A percentile compares a stretch with the other conserved stretches of the same genome.
phyloP scores from a whole-genome alignment of 2,888 invertebrate species.

The Papilio elwesi region DNA sequence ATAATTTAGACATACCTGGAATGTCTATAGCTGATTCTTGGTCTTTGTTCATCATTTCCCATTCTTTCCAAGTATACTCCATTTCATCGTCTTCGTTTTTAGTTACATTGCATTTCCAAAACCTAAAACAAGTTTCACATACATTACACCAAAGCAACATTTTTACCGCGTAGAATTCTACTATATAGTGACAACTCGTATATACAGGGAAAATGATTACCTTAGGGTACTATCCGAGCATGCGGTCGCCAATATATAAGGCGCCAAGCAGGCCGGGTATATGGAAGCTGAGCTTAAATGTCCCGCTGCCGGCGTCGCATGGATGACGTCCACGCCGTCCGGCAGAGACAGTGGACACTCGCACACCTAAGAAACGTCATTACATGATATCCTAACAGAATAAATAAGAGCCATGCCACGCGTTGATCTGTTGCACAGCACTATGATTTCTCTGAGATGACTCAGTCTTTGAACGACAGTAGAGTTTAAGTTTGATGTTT shows the following conservation, averaged over 20 bases:
- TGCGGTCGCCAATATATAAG: conserved; percentile 97
- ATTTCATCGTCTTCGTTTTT: conserved; percentile 78
- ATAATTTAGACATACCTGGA: conserved; percentile 81
- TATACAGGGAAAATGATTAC: conserved; percentile 55
- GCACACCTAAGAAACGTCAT: conserved; percentile 84
- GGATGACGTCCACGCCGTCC: conserved; percentile 95
- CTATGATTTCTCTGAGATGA: too few relatives aligned
- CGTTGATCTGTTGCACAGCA: too few relatives aligned
- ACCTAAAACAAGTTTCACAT: conserved; percentile 74
- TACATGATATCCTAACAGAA: background rate
- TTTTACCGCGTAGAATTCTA: background rate
- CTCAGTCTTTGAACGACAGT: too few relatives aligned
- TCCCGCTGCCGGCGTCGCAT: conserved; percentile 97
- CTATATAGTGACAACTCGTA: too few relatives aligned
- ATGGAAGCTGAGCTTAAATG: conserved; percentile 98
- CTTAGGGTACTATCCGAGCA: conserved; percentile 96
- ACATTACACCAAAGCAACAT: background rate
- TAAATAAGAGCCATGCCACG: background rate
- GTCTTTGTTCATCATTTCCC: conserved; percentile 93
- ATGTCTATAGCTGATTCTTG: conserved; percentile 88
- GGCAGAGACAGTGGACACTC: conserved; percentile 94
- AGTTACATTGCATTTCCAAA: conserved; percentile 92
- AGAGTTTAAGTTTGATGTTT: too few relatives aligned
- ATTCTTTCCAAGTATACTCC: conserved; percentile 92
- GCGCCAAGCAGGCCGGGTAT: conserved; percentile 99